Conservation (phyloP, 2,888 invertebrate genomes). For the Apamea sordens region DNA sequence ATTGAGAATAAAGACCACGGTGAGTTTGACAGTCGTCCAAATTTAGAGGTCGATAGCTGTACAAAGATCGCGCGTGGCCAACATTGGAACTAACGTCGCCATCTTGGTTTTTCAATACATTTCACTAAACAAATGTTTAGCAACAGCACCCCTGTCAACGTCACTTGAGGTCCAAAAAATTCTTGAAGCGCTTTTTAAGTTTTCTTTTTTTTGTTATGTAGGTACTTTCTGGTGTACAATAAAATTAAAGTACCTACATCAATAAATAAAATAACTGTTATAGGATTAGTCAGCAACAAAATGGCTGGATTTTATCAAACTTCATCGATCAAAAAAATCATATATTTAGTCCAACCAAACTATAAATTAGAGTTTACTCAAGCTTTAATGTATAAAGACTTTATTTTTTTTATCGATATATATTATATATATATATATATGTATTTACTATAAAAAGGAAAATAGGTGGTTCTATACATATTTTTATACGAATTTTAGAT, state of each 20-base stretch:
- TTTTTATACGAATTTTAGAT: constrained; percentile 75
- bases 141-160: no score
- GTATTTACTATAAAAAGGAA: constrained; percentile 56
- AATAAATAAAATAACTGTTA: background rate
- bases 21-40: background rate
- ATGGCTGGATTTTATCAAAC: constrained; percentile 46
- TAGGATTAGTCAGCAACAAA: background rate
- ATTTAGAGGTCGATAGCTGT: no score
- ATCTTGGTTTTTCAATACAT: background rate
- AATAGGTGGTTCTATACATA: constrained; percentile 72
- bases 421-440: constrained; percentile 41
- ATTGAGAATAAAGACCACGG: background rate
- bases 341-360: constrained; percentile 43
- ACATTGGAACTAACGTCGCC: background rate
- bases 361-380: constrained; percentile 63
- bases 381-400: constrained; percentile 80
- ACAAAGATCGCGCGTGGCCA: no score
- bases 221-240: no score
- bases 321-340: constrained; percentile 20
- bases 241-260: no score
- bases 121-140: no score
- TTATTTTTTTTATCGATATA: no score
- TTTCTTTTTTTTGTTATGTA: no score
- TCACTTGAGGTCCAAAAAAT: no score
- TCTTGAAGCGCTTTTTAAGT: no score